A percentile compares a stretch with the other conserved stretches of the same genome.
Evolutionary conservation across 2,888 invertebrate species (phyloP).

Genomic region (Sinodicranocentrus sp.): DNA sequence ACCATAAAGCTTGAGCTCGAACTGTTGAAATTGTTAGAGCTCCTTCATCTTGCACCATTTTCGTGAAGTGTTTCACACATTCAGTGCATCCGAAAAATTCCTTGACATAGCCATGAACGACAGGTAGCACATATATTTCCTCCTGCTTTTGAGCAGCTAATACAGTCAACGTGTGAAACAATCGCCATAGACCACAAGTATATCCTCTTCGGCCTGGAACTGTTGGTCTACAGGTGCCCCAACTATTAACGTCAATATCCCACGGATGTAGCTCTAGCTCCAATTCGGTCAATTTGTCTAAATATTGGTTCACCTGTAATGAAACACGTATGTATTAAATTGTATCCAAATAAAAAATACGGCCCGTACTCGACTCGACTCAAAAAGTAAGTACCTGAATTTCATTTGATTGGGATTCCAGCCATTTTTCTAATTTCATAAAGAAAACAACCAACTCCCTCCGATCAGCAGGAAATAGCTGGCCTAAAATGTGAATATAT

Average conservation of each 20-base stretch:
- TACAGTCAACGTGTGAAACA: constrained; percentile 95
- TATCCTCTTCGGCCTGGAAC: constrained; percentile 86
- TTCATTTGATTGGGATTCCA: constrained; percentile 79
- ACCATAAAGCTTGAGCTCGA: constrained; percentile 85
- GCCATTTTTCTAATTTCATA: constrained; percentile 82
- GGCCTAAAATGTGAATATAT: constrained; percentile 85
- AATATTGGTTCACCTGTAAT: constrained; percentile 54
- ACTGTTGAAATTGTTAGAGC: constrained; percentile 68
- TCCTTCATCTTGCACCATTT: constrained; percentile 88
- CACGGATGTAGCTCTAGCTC: constrained; percentile 73
- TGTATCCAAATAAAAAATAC: too few relatives aligned
- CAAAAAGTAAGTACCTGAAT: constrained; percentile 66
- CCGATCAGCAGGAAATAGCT: constrained; percentile 88
- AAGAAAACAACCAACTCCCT: constrained; percentile 84
- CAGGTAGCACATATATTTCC: constrained; percentile 84
- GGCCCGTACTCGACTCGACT: too few relatives aligned
- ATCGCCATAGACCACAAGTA: constrained; percentile 96
- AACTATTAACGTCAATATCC: constrained; percentile 79
- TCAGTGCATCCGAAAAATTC: constrained; percentile 96
- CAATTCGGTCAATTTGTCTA: constrained; percentile 80
- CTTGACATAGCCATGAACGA: constrained; percentile 92
- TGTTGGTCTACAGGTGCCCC: constrained; percentile 91
- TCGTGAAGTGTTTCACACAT: constrained; percentile 92
- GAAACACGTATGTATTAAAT: too few relatives aligned
- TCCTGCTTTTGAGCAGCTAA: constrained; percentile 81